These are phyloP conservation scores for Sicus ferrugineus DNA, from an alignment of 2,888 invertebrate species.

Conservation along the genomic window DNA sequence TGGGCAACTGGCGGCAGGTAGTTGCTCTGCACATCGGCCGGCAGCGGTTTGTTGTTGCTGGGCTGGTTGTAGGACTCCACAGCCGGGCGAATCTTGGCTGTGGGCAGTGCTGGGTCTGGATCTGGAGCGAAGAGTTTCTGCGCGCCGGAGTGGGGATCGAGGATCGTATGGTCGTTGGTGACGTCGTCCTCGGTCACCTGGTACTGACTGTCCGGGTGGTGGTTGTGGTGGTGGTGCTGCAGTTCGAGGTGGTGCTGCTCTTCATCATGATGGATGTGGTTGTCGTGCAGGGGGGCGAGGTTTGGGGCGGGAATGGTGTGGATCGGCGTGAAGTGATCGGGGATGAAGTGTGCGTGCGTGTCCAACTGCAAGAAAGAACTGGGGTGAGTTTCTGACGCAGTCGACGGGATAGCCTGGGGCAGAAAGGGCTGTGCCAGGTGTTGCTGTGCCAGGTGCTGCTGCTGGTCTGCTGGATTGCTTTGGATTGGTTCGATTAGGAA, in stretches of 20 bases:
- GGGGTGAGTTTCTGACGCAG: not conserved
- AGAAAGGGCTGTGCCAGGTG: not conserved
- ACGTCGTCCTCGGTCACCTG: constrained; percentile 68
- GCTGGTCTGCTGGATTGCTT: no score
- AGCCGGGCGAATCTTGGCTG: constrained; percentile 62
- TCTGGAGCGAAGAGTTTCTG: constrained; percentile 67
- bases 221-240: constrained; percentile 47
- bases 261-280: constrained; percentile 56
- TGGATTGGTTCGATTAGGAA: constrained; percentile 4
- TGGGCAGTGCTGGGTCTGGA: constrained; percentile 65
- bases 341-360: constrained; percentile 69
- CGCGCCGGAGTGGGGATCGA: constrained; percentile 61
- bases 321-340: constrained; percentile 88
- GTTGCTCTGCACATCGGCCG: constrained; percentile 59
- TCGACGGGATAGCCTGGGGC: not conserved
- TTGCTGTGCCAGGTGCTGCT: constrained; percentile 7
- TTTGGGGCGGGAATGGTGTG: constrained; percentile 88
- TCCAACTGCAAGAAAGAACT: constrained; percentile 50
- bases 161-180: constrained; percentile 62
- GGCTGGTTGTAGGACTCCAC: constrained; percentile 64
- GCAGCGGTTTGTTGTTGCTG: constrained; percentile 63
- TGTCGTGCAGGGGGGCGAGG: constrained; percentile 63
- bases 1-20: constrained; percentile 54
- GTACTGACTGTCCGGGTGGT: constrained; percentile 58
- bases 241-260: constrained; percentile 51